Percentiles rank a stretch among this genome's conserved stretches.
phyloP scores from a whole-genome alignment of 53 echinoderm and acorn worm genomes.

The Mesocentrotus franciscanus region DNA sequence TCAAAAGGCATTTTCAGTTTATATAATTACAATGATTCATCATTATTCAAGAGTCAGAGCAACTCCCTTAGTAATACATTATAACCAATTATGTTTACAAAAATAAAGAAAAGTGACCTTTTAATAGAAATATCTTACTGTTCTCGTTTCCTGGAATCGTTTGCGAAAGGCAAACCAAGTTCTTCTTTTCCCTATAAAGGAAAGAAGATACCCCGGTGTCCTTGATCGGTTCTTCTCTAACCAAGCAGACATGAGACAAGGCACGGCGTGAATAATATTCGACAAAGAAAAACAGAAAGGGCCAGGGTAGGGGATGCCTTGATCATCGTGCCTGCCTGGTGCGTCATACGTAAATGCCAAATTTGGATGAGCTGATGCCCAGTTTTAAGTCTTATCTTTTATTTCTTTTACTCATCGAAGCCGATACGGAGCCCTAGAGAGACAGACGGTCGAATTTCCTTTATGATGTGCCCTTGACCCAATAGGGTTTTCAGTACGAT shows the following conservation, averaged over 20 bases:
- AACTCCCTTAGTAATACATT: no score
- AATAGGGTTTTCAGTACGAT: not conserved
- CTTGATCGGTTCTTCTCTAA: not conserved
- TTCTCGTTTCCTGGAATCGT: constrained; percentile 16
- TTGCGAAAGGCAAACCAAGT: not conserved
- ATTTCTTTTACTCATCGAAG: not conserved
- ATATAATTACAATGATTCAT: not conserved
- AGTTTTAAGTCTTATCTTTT: not conserved
- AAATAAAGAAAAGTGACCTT: constrained; percentile 35
- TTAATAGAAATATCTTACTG: constrained; percentile 5
- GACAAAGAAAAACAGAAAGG: not conserved
- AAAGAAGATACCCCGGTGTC: constrained; percentile 16
- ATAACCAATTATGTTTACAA: not conserved
- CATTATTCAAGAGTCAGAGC: constrained; percentile 3
- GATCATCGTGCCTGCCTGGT: not conserved
- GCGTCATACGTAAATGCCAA: constrained; percentile 15
- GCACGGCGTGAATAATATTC: not conserved
- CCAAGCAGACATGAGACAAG: not conserved
- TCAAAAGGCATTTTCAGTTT: not conserved
- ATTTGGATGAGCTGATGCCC: constrained; percentile 18
- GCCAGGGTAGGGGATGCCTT: not conserved
- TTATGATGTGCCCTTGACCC: constrained; percentile 26
- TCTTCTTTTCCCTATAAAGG: not conserved
- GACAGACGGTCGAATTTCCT: not conserved
- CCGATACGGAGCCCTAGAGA: not conserved